phyloP scores from a whole-genome alignment of 2,113 vertebrate genomes.

The Leptobrachium ailaonicum region DNA sequence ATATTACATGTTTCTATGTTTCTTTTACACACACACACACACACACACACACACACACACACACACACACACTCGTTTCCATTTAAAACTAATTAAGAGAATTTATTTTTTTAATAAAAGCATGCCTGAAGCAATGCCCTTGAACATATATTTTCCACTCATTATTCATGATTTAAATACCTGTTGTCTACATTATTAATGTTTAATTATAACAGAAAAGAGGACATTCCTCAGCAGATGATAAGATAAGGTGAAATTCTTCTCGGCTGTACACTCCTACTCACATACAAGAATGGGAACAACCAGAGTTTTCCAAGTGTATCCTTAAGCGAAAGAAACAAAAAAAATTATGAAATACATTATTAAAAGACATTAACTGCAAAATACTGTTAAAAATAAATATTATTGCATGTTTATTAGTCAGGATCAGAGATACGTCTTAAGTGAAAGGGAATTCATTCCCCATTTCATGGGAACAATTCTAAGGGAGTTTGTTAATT shows the following conservation, averaged over 20 bases:
- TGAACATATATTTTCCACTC: slow-evolving; percentile 37
- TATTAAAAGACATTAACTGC: neutral
- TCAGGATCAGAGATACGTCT: too few species aligned
- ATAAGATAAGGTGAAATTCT: slow-evolving; percentile 40
- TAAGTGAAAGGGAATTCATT: too few species aligned
- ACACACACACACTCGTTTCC: too few species aligned
- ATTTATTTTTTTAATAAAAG: slow-evolving; percentile 38
- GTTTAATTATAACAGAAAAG: slow-evolving; percentile 42
- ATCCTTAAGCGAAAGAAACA: neutral
- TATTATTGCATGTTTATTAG: too few species aligned
- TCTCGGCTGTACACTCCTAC: slow-evolving; percentile 36
- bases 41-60: too few species aligned
- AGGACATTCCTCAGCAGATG: slow-evolving; percentile 46
- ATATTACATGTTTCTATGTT: too few species aligned
- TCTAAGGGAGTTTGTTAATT: too few species aligned
- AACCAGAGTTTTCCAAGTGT: slow-evolving; percentile 10
- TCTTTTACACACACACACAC: too few species aligned
- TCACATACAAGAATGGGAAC: slow-evolving; percentile 18
- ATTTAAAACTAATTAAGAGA: slow-evolving; percentile 14
- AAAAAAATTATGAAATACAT: neutral
- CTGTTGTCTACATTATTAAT: slow-evolving; percentile 42
- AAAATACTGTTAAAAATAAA: neutral
- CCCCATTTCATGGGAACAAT: too few species aligned
- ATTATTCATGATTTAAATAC: slow-evolving; percentile 47
- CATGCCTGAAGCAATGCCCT: slow-evolving; percentile 28